A percentile compares a stretch with the other conserved stretches of the same genome.
Conservation (phyloP, 2,888 invertebrate genomes). For the Drosophila borealis region DNA sequence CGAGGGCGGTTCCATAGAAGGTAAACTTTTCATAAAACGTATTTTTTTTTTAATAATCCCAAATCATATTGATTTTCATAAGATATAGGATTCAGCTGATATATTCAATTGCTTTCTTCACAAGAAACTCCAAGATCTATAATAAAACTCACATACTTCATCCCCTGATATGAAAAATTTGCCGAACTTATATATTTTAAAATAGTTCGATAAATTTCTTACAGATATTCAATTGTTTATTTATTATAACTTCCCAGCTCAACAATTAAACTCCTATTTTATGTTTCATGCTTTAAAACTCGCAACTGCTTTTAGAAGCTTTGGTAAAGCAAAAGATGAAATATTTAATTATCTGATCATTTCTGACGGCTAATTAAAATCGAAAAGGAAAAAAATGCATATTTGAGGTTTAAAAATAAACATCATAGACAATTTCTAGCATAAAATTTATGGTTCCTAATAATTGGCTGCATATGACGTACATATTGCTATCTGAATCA, state of each 20-base stretch:
- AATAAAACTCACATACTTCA: background rate
- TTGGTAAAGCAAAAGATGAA: too few species aligned
- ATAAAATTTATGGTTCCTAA: conserved; percentile 24
- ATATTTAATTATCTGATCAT: background rate
- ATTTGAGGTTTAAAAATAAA: conserved; percentile 34
- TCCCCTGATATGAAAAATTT: background rate
- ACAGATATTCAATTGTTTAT: background rate
- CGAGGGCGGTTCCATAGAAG: conserved; percentile 27
- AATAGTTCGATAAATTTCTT: background rate
- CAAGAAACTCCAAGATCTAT: too few species aligned
- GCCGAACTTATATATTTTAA: background rate
- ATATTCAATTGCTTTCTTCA: too few species aligned
- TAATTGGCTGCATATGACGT: conserved; percentile 32
- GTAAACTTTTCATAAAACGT: background rate
- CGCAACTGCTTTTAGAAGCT: background rate
- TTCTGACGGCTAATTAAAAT: conserved; percentile 15
- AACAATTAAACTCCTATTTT: background rate
- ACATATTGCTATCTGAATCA: conserved; percentile 38
- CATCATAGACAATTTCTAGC: conserved; percentile 1
- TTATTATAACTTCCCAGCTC: background rate
- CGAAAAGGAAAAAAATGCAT: conserved; percentile 10
- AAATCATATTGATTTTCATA: too few species aligned
- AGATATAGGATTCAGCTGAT: too few species aligned
- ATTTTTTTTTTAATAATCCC: background rate
- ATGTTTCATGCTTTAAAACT: background rate